Evolutionary conservation across 2,797 vertebrate species (phyloP), one percentile per base, ranked within the genome.

Genomic region (Sphenopsis melanotis): DNA sequence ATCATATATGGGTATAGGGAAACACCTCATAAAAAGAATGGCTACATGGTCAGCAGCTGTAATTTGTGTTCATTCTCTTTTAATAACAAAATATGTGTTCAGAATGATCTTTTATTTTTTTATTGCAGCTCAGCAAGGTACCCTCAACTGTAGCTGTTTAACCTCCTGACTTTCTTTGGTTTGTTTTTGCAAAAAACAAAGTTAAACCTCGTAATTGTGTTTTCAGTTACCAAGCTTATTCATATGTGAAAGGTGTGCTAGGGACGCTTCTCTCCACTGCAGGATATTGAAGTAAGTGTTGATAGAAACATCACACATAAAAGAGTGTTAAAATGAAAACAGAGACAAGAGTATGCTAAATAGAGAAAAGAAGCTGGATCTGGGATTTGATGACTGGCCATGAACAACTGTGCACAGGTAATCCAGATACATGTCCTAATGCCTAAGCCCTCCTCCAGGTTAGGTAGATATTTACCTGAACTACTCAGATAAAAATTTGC

Each of bases 11-110:
- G 32, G 66, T 69, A 72, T 52, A 94, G 52, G 52, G 80, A 94
- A 97, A 96, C 94, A 94, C 93, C 87, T 91, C 87, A 77, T 96
- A 95, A 96, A 96, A 96, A 88, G 80, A 86, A 94, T 74, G 63
- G 83, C 79, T 93, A 36, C 47, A 22, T 76, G 87, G 72, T 91
- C 87, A 95, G 85, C 91, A 88, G 66, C 85, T 91, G 74, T 94
- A 93, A 95, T 94, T 94, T 91, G 90, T 70, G 11, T 79, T 63
- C 74, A 77, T 93, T 96, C 44, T 87, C 81, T 92, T 95, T 72
- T 78, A 94, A 93, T 66, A 92, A 91, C 89, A 93, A 96, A 69
- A 32, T 9, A 42, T 7, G 6, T 82, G n/a, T 90, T 88, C 59
- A 70, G 53, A 60, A 16, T 41, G 71, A 83, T 79, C 19, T 82